phyloP scores from a whole-genome alignment of 1,140 invertebrate genomes.

The Ceratina australensis region DNA sequence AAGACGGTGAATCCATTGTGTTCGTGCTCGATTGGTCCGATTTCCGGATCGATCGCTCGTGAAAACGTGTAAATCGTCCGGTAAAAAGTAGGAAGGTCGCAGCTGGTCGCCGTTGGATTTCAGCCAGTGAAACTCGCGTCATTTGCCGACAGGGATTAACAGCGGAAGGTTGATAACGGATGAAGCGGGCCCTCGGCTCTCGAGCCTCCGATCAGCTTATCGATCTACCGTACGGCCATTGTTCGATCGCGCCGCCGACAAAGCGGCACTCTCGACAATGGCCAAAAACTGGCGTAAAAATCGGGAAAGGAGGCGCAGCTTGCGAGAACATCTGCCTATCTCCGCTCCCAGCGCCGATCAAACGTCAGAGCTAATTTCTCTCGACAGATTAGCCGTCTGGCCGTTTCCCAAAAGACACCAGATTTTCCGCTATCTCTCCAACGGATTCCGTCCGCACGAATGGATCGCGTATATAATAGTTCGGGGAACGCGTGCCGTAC shows the following conservation, averaged over 20 bases:
- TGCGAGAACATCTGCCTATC: constrained; percentile 17
- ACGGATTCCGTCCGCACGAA: constrained; percentile 15
- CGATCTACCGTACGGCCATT: background rate
- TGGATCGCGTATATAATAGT: constrained; percentile 5
- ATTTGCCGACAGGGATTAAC: background rate
- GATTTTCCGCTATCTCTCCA: constrained; percentile 38
- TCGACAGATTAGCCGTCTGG: constrained; percentile 39
- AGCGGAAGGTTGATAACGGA: constrained; percentile 6
- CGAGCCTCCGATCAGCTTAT: constrained; percentile 23
- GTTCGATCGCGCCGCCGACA: background rate
- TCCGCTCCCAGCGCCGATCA: constrained; percentile 11
- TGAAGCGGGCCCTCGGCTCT: background rate
- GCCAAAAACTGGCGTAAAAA: background rate
- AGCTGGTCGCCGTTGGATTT: constrained; percentile 39
- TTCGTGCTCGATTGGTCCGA: constrained; percentile 18
- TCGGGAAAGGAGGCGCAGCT: background rate
- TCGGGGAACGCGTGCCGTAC: background rate
- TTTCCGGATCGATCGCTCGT: constrained; percentile 35
- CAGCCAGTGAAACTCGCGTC: constrained; percentile 10
- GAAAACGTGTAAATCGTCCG: constrained; percentile 35
- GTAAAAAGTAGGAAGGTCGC: constrained; percentile 32
- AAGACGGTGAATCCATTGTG: too few relatives aligned
- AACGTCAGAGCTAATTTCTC: constrained; percentile 35
- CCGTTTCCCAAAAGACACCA: constrained; percentile 21
- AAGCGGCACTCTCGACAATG: background rate